Percentiles rank a stretch among this genome's conserved stretches.
Evolutionary conservation across 2,797 vertebrate species (phyloP).

Genomic region (Xenops minutus): DNA sequence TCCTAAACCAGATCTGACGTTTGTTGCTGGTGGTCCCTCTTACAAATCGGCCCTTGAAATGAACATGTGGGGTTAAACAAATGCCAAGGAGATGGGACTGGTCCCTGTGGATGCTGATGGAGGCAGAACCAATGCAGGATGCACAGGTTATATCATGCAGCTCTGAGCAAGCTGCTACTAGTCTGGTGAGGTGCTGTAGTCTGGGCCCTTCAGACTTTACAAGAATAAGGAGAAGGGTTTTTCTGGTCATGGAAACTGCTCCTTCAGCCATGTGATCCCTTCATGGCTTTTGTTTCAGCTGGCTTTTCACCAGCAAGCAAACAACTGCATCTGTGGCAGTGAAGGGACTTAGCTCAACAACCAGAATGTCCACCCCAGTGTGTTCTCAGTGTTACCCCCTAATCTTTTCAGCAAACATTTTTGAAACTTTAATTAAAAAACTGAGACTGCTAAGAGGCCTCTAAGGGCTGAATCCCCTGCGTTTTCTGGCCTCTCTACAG

Average conservation of each 20-base stretch:
- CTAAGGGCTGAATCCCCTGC: neutral
- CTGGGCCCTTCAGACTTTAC: neutral
- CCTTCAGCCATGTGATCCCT: conserved; percentile 14
- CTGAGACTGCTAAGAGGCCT: neutral
- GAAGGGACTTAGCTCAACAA: neutral
- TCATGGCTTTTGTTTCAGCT: neutral
- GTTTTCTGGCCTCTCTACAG: neutral
- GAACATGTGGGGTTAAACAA: neutral
- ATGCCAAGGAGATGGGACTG: neutral
- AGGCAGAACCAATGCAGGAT: neutral
- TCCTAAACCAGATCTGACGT: conserved; percentile 58
- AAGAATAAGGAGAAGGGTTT: conserved; percentile 28
- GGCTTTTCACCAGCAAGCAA: neutral
- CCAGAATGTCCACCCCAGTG: neutral
- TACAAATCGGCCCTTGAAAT: conserved; percentile 11
- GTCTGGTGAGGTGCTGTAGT: neutral
- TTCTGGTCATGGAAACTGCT: neutral
- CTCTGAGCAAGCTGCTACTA: neutral
- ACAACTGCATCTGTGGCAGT: conserved; percentile 14
- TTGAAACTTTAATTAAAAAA: neutral
- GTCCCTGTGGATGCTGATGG: neutral
- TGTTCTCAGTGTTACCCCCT: neutral
- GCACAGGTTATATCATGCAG: neutral
- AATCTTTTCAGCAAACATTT: neutral
- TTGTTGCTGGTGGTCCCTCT: conserved; percentile 70